phyloP scores from a whole-genome alignment of 2,888 invertebrate genomes.

The Allacma fusca region DNA sequence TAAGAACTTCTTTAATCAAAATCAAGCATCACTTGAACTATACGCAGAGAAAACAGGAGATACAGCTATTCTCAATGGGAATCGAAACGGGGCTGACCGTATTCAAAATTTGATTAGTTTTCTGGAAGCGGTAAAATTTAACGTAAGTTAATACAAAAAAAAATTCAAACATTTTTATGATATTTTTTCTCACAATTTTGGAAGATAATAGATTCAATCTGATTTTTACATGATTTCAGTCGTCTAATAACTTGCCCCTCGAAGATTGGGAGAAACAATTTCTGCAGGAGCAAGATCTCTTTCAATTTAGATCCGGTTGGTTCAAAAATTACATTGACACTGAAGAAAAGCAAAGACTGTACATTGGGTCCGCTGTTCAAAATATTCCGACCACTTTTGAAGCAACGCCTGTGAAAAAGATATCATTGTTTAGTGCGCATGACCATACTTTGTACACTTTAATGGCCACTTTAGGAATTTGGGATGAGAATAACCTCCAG shows the following conservation, averaged over 20 bases:
- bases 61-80: too few relatives aligned
- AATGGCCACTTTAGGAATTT: not conserved
- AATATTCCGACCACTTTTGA: not conserved
- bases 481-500: not conserved
- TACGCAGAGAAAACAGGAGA: too few relatives aligned
- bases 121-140: too few relatives aligned
- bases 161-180: too few relatives aligned
- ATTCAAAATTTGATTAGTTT: too few relatives aligned
- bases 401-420: not conserved
- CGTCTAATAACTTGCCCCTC: not conserved
- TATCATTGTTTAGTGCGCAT: not conserved
- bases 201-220: too few relatives aligned
- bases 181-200: too few relatives aligned
- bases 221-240: not conserved
- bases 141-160: too few relatives aligned
- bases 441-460: conserved; percentile 8
- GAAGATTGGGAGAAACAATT: conserved; percentile 10
- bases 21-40: too few relatives aligned
- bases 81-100: too few relatives aligned
- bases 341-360: not conserved
- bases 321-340: not conserved
- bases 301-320: not conserved
- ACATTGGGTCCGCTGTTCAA: not conserved
- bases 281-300: not conserved
- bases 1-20: too few relatives aligned